These are phyloP conservation scores for Lophius piscatorius DNA, from an alignment of 2,113 vertebrate species.

Conservation along the genomic window DNA sequence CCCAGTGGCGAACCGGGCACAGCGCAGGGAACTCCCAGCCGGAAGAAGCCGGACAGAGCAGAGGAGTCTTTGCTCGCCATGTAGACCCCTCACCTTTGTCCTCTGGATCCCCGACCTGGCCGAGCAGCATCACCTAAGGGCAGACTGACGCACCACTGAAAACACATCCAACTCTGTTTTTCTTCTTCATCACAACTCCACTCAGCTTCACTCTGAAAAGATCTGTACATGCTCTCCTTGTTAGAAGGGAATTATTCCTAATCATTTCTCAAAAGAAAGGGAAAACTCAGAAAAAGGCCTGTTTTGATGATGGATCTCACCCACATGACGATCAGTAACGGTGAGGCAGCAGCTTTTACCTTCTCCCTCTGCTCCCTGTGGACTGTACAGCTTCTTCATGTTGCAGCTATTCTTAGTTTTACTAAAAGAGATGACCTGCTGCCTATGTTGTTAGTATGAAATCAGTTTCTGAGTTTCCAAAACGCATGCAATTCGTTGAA, in stretches of 20 bases:
- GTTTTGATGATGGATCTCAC: constrained; percentile 25
- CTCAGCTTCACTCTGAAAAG: constrained; percentile 28
- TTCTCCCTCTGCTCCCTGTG: constrained; percentile 24
- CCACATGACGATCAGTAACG: constrained; percentile 11
- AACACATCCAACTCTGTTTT: constrained; percentile 8
- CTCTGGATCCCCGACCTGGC: constrained; percentile 50
- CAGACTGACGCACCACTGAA: constrained; percentile 43
- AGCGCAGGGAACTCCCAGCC: constrained; percentile 68
- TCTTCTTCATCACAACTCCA: constrained; percentile 17
- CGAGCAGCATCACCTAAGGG: constrained; percentile 41
- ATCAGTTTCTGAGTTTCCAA: constrained; percentile 12
- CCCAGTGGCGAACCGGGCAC: constrained; percentile 81
- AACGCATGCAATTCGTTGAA: constrained; percentile 25
- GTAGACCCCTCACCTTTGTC: constrained; percentile 72
- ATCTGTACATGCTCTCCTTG: constrained; percentile 16
- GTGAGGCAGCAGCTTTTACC: constrained; percentile 10
- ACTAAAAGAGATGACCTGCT: constrained; percentile 16
- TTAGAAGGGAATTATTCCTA: constrained; percentile 13
- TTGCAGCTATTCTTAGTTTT: constrained; percentile 50
- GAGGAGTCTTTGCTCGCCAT: constrained; percentile 91
- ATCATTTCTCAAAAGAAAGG: constrained; percentile 21
- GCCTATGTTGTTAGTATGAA: constrained; percentile 2
- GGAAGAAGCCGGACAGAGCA: constrained; percentile 87
- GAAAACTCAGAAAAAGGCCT: constrained; percentile 9
- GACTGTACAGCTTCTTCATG: constrained; percentile 57